Base-by-base conservation (phyloP, 1,140 invertebrate genomes). In the Aculops lycopersici region DNA sequence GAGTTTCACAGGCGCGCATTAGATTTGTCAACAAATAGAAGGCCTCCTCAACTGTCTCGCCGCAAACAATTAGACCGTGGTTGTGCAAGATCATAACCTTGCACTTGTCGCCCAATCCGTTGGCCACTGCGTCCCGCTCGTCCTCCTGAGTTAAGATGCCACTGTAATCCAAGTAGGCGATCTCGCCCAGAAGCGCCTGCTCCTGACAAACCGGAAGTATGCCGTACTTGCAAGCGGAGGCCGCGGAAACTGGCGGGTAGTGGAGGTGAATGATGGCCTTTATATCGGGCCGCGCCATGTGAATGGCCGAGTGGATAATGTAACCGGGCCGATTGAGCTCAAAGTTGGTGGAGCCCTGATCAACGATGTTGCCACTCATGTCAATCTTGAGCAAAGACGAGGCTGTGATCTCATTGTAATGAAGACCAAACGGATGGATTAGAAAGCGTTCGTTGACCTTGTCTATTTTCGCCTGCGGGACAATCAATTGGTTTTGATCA, bases 321-420 rank as follows among this genome's bases (percentile, higher is more conserved):
- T 86, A 95, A 37, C 74, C 64, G 17, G 53, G 51, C 51, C 64
- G 58, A 52, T 69, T 71, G 17, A 71, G 59, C 4, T 65, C 71
- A 52, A 88, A 78, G 58, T 79, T 81, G 36, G 80, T 84, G 40
- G 76, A 78, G 13, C 83, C 79, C 48, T 69, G 65, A 55, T 86
- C 80, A 20, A 88, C 66, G 13, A 59, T 48, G 8, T 8, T n/a
- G 24, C 55, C 47, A 1, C 59, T 59, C 71, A 90, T 79, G 52
- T 86, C 76, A 12, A 88, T 71, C 61, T 94, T 95, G 36, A 90
- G 71, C 45, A 97, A 64, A 41, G 75, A 74, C 18, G 79, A 83
- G n/a, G 88, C 86, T 35, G 86, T 94, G 4, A 92, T 68, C 64
- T 97, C 88, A 54, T 88, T 76, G 53, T 81, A 92, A 19, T 92